Evolutionary conservation across 2,797 vertebrate genomes (phyloP).

Genomic region (Pseudochirops corinnae): DNA sequence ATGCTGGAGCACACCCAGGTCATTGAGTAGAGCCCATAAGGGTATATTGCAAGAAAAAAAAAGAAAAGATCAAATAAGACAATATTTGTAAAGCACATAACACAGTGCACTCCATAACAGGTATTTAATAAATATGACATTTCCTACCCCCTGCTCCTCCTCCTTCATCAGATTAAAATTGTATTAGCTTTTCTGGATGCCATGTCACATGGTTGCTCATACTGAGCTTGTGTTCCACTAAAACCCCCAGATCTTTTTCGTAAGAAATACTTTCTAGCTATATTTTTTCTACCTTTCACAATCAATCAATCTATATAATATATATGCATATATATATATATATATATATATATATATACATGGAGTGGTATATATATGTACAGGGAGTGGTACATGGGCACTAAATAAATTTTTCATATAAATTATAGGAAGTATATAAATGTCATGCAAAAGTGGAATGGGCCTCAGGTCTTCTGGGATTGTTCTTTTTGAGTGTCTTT

Average conservation of each 20-base stretch:
- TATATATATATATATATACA: too few relatives aligned
- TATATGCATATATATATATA: too few relatives aligned
- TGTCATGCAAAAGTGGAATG: too few relatives aligned
- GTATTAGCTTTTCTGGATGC: background rate
- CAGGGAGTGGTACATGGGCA: background rate
- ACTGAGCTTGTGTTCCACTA: background rate
- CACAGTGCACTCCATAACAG: too few relatives aligned
- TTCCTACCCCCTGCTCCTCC: too few relatives aligned
- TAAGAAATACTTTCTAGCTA: background rate
- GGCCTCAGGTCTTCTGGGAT: too few relatives aligned
- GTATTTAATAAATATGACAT: too few relatives aligned
- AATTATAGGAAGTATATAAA: background rate
- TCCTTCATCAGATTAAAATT: background rate
- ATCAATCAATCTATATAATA: background rate
- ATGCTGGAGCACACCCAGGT: background rate
- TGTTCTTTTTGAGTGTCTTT: too few relatives aligned
- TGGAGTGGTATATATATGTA: too few relatives aligned
- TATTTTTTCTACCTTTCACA: background rate
- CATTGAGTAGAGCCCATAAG: constrained; percentile 70
- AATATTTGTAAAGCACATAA: too few relatives aligned
- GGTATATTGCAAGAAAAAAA: constrained; percentile 31
- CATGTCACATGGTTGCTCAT: background rate
- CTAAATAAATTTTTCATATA: background rate
- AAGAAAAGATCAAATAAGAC: too few relatives aligned
- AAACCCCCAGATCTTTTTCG: background rate